Percentiles rank a stretch among this genome's conserved stretches.
phyloP scores from a whole-genome alignment of 2,113 vertebrate species.

The Atrichornis clamosus region DNA sequence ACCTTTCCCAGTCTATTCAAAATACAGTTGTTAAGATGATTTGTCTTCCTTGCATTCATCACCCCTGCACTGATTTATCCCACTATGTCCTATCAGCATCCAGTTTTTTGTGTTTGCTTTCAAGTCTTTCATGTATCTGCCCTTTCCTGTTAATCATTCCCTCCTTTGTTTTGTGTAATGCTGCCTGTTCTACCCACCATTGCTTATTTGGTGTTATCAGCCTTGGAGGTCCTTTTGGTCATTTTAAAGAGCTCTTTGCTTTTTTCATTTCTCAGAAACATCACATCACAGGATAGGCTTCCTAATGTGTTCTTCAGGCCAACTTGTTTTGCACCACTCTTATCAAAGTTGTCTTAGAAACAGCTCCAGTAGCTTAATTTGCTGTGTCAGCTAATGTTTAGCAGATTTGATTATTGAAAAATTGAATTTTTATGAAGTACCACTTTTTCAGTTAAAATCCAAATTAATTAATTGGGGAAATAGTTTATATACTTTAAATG shows the following conservation, averaged over 20 bases:
- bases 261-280: not conserved
- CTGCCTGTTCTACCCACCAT: not conserved
- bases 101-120: not conserved
- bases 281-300: not conserved
- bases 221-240: not conserved
- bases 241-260: not conserved
- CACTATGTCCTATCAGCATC: not conserved
- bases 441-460: not conserved
- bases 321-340: not conserved
- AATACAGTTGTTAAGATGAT: constrained; percentile 27
- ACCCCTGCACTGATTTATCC: not conserved
- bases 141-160: not conserved
- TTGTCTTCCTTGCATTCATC: not conserved
- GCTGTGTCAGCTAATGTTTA: not conserved
- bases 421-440: not conserved
- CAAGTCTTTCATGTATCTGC: not conserved
- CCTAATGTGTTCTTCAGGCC: not conserved
- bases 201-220: not conserved
- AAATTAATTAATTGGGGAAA: not conserved
- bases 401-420: not conserved
- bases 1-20: not conserved
- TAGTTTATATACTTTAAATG: not conserved
- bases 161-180: constrained; percentile 25
- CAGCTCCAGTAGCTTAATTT: not conserved
- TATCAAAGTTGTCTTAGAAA: not conserved